phyloP scores from a whole-genome alignment of 2,888 invertebrate species.

The Taenaris catops region DNA sequence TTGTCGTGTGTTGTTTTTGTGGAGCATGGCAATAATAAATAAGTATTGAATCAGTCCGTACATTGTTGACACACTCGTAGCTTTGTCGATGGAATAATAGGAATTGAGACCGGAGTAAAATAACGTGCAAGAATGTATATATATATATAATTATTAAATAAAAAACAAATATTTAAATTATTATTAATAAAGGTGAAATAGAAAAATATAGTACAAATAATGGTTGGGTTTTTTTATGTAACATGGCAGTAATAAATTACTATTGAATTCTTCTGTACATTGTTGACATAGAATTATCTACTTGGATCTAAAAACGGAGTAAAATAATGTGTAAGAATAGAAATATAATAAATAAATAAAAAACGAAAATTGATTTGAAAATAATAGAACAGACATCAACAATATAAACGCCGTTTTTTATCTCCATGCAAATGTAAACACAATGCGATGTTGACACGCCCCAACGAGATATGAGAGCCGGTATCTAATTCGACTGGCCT shows the following conservation, averaged over 20 bases:
- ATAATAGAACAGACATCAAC: constrained; percentile 3
- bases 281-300: background rate
- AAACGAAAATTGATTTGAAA: constrained; percentile 11
- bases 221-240: background rate
- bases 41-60: too few relatives aligned
- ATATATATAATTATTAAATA: too few relatives aligned
- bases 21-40: too few relatives aligned
- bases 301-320: background rate
- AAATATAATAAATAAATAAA: background rate
- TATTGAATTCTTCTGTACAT: background rate
- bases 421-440: constrained; percentile 60
- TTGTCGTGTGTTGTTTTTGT: too few relatives aligned
- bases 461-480: constrained; percentile 54
- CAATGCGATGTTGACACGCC: constrained; percentile 61
- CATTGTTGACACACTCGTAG: too few relatives aligned
- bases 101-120: too few relatives aligned
- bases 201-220: too few relatives aligned
- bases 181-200: too few relatives aligned
- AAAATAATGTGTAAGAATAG: background rate
- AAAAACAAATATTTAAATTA: background rate
- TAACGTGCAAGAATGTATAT: too few relatives aligned
- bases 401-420: constrained; percentile 44
- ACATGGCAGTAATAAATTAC: background rate
- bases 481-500: constrained; percentile 74
- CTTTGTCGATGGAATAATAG: too few relatives aligned